Evolutionary conservation across 2,113 vertebrate genomes (phyloP).

Genomic region (Turdus rufiventris): DNA sequence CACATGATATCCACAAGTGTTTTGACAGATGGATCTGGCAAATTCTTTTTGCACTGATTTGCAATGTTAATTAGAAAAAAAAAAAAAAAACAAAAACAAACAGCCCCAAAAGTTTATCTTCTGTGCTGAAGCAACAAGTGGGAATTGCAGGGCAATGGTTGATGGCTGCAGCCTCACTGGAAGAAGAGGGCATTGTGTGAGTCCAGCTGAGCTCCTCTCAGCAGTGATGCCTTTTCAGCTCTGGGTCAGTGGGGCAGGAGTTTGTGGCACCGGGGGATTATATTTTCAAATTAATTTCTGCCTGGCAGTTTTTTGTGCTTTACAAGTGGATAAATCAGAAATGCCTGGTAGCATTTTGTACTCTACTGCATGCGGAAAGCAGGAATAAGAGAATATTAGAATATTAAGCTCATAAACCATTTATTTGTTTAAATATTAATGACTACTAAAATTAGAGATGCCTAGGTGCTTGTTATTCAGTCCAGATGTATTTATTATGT

Average conservation of each 20-base stretch:
- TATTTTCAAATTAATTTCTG: not conserved
- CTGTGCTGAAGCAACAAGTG: not conserved
- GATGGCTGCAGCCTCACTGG: not conserved
- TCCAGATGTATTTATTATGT: not conserved
- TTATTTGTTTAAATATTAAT: not conserved
- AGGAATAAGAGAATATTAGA: not conserved
- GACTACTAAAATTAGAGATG: not conserved
- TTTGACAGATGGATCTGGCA: constrained; percentile 54
- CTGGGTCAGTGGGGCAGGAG: not conserved
- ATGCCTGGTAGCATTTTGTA: not conserved
- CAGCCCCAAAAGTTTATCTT: not conserved
- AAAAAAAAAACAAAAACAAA: not conserved
- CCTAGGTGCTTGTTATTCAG: not conserved
- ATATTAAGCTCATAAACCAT: not conserved
- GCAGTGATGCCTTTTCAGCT: not conserved
- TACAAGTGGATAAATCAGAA: not conserved
- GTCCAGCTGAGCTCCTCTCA: not conserved
- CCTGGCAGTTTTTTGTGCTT: not conserved
- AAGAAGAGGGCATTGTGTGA: not conserved
- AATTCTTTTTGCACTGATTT: not conserved
- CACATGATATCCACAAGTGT: not conserved
- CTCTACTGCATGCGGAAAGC: not conserved
- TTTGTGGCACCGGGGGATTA: rapidly evolving
- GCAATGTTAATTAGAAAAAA: constrained; percentile 9
- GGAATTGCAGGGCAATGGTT: not conserved